Conservation (phyloP, 2,888 invertebrate species). For the Diarsia rubi region DNA sequence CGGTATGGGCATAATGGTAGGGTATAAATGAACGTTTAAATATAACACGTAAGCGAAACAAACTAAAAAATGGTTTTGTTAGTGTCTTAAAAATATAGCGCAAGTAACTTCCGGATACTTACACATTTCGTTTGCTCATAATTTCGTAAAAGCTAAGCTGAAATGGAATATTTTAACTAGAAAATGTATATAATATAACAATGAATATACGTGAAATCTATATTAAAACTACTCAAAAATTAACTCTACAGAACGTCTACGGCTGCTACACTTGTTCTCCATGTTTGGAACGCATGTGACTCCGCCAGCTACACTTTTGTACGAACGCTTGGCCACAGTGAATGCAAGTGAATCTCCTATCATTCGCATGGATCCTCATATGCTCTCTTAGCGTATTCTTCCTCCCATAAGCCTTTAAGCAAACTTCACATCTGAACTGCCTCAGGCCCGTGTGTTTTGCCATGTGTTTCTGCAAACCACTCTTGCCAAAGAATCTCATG, state of each 20-base stretch:
- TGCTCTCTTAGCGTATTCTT: constrained; percentile 79
- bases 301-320: constrained; percentile 79
- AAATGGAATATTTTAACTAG: not conserved
- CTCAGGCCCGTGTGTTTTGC: constrained; percentile 77
- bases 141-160: not conserved
- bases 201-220: constrained; percentile 4
- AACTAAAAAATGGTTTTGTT: not conserved
- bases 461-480: constrained; percentile 75
- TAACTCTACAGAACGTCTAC: not conserved
- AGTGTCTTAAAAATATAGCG: not conserved
- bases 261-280: constrained; percentile 55
- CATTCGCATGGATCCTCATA: constrained; percentile 73
- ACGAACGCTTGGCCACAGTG: constrained; percentile 73
- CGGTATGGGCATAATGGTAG: not conserved
- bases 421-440: constrained; percentile 78
- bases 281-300: constrained; percentile 81
- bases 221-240: constrained; percentile 21
- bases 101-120: not conserved
- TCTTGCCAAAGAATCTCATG: constrained; percentile 77
- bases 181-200: constrained; percentile 28
- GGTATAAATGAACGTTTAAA: constrained; percentile 15
- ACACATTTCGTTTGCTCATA: not conserved
- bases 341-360: constrained; percentile 70
- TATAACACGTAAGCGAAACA: constrained; percentile 5
- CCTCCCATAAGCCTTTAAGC: constrained; percentile 76